Base-by-base conservation (phyloP, 2,113 vertebrate species). In the Pachypanchax playfairii region DNA sequence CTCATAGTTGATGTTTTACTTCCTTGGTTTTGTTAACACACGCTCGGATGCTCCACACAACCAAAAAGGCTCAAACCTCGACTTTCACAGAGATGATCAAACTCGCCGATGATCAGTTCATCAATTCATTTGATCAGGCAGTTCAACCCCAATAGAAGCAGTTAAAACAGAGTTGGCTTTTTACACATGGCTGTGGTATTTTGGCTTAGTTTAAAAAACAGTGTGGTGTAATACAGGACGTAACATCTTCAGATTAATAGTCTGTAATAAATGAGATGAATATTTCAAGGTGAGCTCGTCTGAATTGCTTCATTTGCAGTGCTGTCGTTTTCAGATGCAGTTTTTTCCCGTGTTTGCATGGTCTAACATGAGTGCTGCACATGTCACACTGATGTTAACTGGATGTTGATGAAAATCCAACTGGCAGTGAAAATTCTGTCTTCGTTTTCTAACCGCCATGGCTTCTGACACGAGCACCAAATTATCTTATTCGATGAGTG, bases 301-400 rank as follows among this genome's bases (percentile, higher is more conserved):
- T 26, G 14, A 57, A n/a, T n/a, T n/a, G n/a, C n/a, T n/a, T n/a
- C n/a, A n/a, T n/a, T 22, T 75, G 67, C 70, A 73, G 82, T 66
- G 58, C 68, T 31, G 24, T 48, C 26, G 46, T 62, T 41, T 52
- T 21, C 52, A 41, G n/a, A 5, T 14, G 5, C 38, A n/a, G 15
- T 52, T 48, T 36, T 43, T 42, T 56, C 55, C 11, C n/a, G n/a
- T 10, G 25, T 67, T 41, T 74, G 72, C 79, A 74, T 48, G 46
- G 26, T 6, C 24, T 9, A 15, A 72, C 41, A 15, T 46, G 36
- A 49, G 17, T 24, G 28, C 58, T 20, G 50, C 57, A 59, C n/a
- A n/a, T n/a, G n/a, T n/a, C n/a, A n/a, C n/a, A n/a, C n/a, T 54
- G 65, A 64, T 48, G 33, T 6, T n/a, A 2, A 47, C 41, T 48